Conservation (phyloP, 2,113 vertebrate genomes). For the Malurus cyaneus region DNA sequence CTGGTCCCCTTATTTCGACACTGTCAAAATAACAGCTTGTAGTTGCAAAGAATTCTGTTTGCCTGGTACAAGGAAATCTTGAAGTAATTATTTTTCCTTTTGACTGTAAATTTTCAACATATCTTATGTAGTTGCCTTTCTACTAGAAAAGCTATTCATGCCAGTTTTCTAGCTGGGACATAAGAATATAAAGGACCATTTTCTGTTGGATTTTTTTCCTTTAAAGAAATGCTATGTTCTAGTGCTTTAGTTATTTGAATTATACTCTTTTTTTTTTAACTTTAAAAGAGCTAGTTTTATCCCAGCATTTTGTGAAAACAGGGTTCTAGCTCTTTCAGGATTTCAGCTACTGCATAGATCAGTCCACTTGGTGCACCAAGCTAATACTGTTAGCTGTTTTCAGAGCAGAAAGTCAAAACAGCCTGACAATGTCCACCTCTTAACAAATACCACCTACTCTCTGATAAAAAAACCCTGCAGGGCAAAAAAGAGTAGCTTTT, state of each 20-base stretch:
- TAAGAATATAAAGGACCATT: neutral
- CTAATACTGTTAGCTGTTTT: neutral
- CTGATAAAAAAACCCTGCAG: neutral
- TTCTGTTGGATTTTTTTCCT: neutral
- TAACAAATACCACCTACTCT: neutral
- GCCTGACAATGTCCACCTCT: neutral
- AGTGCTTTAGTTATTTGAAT: slow-evolving; percentile 36
- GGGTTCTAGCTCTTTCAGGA: slow-evolving; percentile 20
- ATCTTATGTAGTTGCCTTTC: neutral
- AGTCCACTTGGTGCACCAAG: slow-evolving; percentile 15
- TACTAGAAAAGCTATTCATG: neutral
- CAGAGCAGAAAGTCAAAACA: slow-evolving; percentile 19
- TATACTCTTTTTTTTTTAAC: neutral
- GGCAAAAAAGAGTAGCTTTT: neutral
- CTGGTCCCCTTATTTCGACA: neutral
- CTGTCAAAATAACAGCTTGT: neutral
- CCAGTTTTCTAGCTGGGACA: neutral
- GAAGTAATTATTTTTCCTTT: neutral
- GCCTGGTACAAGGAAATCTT: neutral
- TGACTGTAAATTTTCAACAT: neutral
- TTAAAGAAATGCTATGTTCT: neutral
- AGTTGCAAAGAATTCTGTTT: neutral
- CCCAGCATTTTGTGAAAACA: slow-evolving; percentile 19
- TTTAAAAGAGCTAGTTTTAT: slow-evolving; percentile 28
- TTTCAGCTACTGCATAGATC: neutral